Evolutionary conservation across 64 coral and sea anemone species (phyloP).

Genomic region (Acropora yongei): DNA sequence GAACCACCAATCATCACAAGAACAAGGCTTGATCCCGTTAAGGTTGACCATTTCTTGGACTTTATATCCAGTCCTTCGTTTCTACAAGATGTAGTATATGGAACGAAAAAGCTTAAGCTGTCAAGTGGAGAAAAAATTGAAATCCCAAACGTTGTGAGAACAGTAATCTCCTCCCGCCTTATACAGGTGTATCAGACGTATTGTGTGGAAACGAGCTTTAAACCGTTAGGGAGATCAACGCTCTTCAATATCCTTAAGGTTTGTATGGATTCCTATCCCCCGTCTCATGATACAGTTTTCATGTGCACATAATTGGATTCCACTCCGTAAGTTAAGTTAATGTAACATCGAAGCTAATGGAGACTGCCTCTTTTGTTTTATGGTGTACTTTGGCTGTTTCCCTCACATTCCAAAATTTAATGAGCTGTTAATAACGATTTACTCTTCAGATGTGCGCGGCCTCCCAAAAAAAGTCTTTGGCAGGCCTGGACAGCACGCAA

Average conservation of each 20-base stretch:
- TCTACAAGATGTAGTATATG: slow-evolving; percentile 23
- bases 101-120: slow-evolving; percentile 26
- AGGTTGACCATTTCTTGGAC: not conserved
- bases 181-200: slow-evolving; percentile 22
- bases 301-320: not conserved
- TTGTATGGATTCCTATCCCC: not conserved
- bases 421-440: not conserved
- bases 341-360: not conserved
- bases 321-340: not conserved
- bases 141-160: slow-evolving; percentile 33
- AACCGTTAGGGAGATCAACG: slow-evolving; percentile 29
- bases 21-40: not conserved
- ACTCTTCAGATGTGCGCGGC: slow-evolving; percentile 10
- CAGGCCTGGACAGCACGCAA: slow-evolving; percentile 16
- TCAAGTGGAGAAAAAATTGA: slow-evolving; percentile 38
- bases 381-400: not conserved
- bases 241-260: slow-evolving; percentile 45
- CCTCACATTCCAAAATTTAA: not conserved
- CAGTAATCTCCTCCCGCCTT: slow-evolving; percentile 27
- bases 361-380: slow-evolving; percentile 15
- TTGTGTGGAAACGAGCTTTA: not conserved
- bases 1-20: slow-evolving; percentile 1
- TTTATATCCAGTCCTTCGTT: not conserved
- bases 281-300: not conserved
- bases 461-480: slow-evolving; percentile 19